Base-by-base conservation (phyloP, 1,140 invertebrate species). In the Neocloeon triangulifer region DNA sequence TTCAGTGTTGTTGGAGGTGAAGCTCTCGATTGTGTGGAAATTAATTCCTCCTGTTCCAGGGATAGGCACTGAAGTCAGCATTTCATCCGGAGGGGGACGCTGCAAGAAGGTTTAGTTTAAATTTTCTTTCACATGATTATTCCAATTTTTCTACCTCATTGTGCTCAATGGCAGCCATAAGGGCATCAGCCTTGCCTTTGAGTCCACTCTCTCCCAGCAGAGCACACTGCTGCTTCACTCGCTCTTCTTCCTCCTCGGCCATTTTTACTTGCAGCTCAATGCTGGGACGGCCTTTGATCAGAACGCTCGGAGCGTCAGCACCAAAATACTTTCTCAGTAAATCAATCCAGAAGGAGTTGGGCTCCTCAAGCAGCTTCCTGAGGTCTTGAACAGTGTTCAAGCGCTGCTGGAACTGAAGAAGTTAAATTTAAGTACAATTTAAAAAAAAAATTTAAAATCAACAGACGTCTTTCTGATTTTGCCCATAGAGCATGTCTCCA, bases 401-500 rank as follows among this genome's bases (percentile, higher is more conserved):
- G 36, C 79, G 56, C 13, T 62, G 51, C 19, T 74, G 54, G 19
- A 86, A 58, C 71, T 81, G 44, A 32, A 33, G 36, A 32, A 34
- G 42, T 8, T 23, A 23, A 23, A 23, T 23, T 23, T 12, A n/a
- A n/a, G n/a, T n/a, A n/a, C 12, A 8, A 23, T 8, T 8, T 23
- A 8, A 8, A 23, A 23, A 8, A 12, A 8, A 8, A 23, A 23
- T 23, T 8, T 12, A 8, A 31, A 23, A 37, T 34, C 40, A 40
- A 59, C 67, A 68, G 53, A 82, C 76, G 52, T 82, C 75, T 39
- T 70, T 51, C 37, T 73, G 62, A 13, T 55, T 64, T 26, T 69
- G 61, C 7, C 81, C 79, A 52, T 84, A 88, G 13, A 91, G 53
- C 40, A 77, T 67, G 49, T 89, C 77, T 0, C 70, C 73, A 44